phyloP scores from a whole-genome alignment of 2,888 invertebrate species.

The Leptinotarsa haldemani region DNA sequence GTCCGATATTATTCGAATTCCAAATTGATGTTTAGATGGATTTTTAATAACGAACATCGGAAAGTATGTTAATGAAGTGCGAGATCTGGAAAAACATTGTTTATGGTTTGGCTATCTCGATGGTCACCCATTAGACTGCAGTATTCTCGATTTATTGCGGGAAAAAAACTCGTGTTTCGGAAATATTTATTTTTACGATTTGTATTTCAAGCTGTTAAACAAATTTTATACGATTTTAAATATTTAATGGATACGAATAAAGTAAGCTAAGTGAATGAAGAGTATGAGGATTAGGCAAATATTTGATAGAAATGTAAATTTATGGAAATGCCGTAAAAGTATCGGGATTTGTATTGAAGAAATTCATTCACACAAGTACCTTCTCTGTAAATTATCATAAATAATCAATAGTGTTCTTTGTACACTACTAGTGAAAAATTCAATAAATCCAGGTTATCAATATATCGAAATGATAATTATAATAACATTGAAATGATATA shows the following conservation, averaged over 20 bases:
- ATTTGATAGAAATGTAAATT: slow-evolving; percentile 36
- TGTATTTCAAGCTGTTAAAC: slow-evolving; percentile 21
- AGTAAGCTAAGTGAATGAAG: slow-evolving; percentile 34
- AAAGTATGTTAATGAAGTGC: slow-evolving; percentile 27
- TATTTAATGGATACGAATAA: slow-evolving; percentile 36
- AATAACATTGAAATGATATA: not conserved
- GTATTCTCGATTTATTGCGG: not conserved
- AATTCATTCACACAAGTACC: slow-evolving; percentile 21
- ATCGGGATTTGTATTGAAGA: slow-evolving; percentile 30
- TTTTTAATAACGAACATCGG: slow-evolving; percentile 4
- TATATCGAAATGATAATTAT: not conserved
- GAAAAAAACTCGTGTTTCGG: not conserved
- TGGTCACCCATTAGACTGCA: not conserved
- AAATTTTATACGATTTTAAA: slow-evolving; percentile 37
- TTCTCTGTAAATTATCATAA: not conserved
- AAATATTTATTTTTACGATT: slow-evolving; percentile 3
- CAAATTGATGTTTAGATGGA: slow-evolving; percentile 17
- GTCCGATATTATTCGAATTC: slow-evolving; percentile 9
- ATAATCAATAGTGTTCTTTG: not conserved
- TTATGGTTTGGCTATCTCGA: slow-evolving; percentile 18
- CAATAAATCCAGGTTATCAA: not conserved
- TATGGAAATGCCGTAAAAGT: slow-evolving; percentile 35
- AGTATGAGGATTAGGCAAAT: slow-evolving; percentile 37
- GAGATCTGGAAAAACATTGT: slow-evolving; percentile 18
- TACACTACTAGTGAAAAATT: slow-evolving; percentile 4